Evolutionary conservation across 2,113 vertebrate genomes (phyloP).

Genomic region (Lepidothrix coronata): DNA sequence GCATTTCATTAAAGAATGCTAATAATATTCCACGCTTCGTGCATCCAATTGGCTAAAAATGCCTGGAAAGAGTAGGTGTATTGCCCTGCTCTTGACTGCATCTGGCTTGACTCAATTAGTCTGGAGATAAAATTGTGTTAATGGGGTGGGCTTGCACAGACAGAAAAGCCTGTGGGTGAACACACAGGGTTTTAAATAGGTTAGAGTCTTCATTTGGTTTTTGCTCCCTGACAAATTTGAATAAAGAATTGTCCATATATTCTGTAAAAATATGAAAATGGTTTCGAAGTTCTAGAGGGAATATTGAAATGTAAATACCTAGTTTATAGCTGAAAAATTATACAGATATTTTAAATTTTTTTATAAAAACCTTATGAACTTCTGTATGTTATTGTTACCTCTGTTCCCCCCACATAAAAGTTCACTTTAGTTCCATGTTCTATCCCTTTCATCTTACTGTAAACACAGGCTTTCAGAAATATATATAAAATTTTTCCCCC

Average conservation of each 20-base stretch:
- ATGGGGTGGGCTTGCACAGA: neutral
- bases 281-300: neutral
- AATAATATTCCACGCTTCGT: neutral
- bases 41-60: neutral
- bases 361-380: neutral
- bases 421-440: neutral
- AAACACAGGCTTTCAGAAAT: neutral
- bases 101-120: conserved; percentile 36
- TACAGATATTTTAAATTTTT: neutral
- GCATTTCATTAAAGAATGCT: neutral
- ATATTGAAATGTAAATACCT: neutral
- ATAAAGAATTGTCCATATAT: neutral
- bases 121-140: conserved; percentile 20
- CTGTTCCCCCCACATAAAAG: neutral
- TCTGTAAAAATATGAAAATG: neutral
- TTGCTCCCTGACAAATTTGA: neutral
- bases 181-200: neutral
- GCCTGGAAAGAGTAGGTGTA: neutral
- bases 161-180: neutral
- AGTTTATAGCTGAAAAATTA: neutral
- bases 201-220: neutral
- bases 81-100: neutral
- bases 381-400: neutral
- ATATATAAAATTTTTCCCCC: neutral
- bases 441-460: neutral